Percentiles rank a stretch among this genome's conserved stretches.
Evolutionary conservation across 2,888 invertebrate genomes (phyloP).

Genomic region (Zeuzera pyrina): DNA sequence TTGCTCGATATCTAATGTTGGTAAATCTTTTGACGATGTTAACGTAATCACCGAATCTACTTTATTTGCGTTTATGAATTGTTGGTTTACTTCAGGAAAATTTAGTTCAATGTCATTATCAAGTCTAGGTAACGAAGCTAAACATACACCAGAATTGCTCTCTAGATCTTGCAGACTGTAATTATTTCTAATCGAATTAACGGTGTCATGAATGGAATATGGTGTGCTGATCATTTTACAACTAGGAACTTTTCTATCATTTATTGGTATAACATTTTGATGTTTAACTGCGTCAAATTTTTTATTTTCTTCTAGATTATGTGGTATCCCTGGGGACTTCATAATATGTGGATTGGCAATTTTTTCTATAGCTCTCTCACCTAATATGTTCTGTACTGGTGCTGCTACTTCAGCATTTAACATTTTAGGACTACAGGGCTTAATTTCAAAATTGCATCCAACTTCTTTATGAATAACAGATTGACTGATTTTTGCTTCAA

Average conservation of each 20-base stretch:
- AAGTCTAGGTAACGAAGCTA: conserved; percentile 56
- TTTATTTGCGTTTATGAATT: conserved; percentile 64
- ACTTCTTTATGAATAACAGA: conserved; percentile 70
- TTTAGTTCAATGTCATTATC: conserved; percentile 65
- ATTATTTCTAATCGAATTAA: conserved; percentile 37
- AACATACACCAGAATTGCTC: conserved; percentile 54
- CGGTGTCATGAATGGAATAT: conserved; percentile 27
- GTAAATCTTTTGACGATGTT: conserved; percentile 25
- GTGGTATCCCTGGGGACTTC: conserved; percentile 29
- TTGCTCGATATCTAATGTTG: conserved; percentile 26
- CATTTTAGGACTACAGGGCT: conserved; percentile 67
- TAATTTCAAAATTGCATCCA: conserved; percentile 69
- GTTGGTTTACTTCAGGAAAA: conserved; percentile 66
- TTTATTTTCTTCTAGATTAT: conserved; percentile 27
- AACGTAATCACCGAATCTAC: conserved; percentile 27
- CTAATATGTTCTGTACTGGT: conserved; percentile 46
- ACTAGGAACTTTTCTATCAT: conserved; percentile 31
- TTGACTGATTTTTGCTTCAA: conserved; percentile 69
- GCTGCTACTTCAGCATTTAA: conserved; percentile 57
- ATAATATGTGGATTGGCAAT: conserved; percentile 45
- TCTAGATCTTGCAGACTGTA: conserved; percentile 58
- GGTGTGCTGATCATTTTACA: conserved; percentile 54
- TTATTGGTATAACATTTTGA: conserved; percentile 11
- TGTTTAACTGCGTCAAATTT: not conserved
- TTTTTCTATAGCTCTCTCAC: conserved; percentile 58